Evolutionary conservation across 2,113 vertebrate genomes (phyloP).

Genomic region (Euleptes europaea): DNA sequence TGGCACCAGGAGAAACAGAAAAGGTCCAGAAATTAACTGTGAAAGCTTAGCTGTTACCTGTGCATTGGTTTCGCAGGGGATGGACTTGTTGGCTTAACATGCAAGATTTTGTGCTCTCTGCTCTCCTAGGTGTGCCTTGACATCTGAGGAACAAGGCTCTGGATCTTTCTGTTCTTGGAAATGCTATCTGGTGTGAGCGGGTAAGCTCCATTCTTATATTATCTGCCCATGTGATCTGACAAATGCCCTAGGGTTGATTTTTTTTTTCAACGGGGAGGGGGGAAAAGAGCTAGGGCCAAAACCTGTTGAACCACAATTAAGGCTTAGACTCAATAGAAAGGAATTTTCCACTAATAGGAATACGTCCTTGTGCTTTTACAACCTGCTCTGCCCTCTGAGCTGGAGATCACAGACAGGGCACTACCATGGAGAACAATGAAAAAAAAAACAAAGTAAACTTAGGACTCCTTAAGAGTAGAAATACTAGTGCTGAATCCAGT

Average conservation of each 20-base stretch:
- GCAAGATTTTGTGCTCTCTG: not conserved
- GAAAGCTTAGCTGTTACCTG: conserved; percentile 4
- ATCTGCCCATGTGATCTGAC: conserved; percentile 63
- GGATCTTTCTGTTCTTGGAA: not conserved
- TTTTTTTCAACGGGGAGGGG: conserved; percentile 39
- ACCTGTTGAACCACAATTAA: conserved; percentile 68
- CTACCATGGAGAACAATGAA: not conserved
- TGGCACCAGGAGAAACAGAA: not conserved
- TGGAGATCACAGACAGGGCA: not conserved
- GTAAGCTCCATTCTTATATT: conserved; percentile 63
- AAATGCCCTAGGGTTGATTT: conserved; percentile 70
- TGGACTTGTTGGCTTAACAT: not conserved
- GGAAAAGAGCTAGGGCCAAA: conserved; percentile 43
- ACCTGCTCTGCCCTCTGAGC: not conserved
- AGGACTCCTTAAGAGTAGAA: not conserved
- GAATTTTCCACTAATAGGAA: conserved; percentile 68
- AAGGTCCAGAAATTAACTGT: not conserved
- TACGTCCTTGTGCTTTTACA: conserved; percentile 8
- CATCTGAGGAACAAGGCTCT: not conserved
- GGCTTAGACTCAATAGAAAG: not conserved
- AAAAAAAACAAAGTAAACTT: not conserved
- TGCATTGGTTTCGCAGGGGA: not conserved
- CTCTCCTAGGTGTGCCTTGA: not conserved
- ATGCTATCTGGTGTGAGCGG: conserved; percentile 24
- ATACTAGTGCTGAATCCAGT: not conserved